Evolutionary conservation across 2,888 invertebrate genomes (phyloP).

Genomic region (Noctua pronuba): DNA sequence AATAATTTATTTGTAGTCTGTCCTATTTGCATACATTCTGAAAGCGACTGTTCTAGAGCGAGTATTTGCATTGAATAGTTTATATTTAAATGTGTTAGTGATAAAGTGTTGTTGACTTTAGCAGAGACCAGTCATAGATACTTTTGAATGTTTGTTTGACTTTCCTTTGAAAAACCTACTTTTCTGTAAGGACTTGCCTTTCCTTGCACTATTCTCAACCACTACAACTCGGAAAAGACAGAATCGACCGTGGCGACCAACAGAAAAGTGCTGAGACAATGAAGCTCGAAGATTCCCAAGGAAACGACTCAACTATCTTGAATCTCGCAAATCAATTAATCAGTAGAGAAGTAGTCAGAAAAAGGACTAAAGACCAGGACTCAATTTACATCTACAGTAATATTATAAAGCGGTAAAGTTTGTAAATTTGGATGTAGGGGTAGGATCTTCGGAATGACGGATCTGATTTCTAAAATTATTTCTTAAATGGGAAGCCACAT

Average conservation of each 20-base stretch:
- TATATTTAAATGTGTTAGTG: constrained; percentile 1
- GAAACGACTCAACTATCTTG: not conserved
- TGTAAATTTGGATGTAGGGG: not conserved
- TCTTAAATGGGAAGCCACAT: not conserved
- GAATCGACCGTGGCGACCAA: not conserved
- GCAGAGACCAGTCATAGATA: not conserved
- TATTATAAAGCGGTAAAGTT: not conserved
- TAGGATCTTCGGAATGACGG: not conserved
- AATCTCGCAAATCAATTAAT: not conserved
- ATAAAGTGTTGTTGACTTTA: constrained; percentile 10
- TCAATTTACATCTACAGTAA: not conserved
- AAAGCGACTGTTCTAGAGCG: not conserved
- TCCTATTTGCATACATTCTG: constrained; percentile 23
- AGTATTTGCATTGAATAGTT: constrained; percentile 17
- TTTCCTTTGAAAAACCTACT: not conserved
- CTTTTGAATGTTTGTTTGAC: not conserved
- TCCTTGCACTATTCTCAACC: not conserved
- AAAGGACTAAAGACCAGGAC: not conserved
- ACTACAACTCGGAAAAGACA: not conserved
- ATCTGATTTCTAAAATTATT: not conserved
- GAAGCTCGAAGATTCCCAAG: not conserved
- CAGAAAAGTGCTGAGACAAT: not conserved
- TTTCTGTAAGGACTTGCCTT: not conserved
- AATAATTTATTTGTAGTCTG: constrained; percentile 26
- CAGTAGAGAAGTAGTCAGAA: not conserved